Conservation (phyloP, 2,113 vertebrate genomes). For the Pipra filicauda region DNA sequence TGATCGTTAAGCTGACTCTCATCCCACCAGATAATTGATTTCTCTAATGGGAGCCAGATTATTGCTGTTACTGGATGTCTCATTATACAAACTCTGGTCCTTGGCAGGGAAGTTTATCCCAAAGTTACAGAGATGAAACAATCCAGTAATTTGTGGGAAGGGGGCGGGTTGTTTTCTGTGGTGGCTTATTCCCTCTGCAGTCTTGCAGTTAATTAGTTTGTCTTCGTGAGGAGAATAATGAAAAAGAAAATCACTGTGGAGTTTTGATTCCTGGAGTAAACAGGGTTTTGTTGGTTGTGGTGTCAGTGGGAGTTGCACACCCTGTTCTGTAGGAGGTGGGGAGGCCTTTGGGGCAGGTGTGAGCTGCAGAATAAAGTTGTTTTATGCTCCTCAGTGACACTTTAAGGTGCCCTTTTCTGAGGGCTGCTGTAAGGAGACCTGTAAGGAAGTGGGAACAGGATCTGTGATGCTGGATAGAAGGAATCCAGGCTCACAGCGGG, state of each 20-base stretch:
- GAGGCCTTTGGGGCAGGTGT: neutral
- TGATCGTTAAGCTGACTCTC: neutral
- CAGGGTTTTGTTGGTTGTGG: neutral
- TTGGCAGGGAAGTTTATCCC: neutral
- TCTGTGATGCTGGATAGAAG: neutral
- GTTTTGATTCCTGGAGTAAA: neutral
- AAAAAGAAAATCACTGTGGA: neutral
- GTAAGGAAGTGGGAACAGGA: neutral
- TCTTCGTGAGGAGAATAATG: neutral
- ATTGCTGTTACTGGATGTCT: neutral
- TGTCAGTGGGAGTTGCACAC: neutral
- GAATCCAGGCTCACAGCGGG: neutral
- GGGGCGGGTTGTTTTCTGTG: neutral
- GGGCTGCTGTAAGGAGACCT: neutral
- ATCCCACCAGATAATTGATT: neutral
- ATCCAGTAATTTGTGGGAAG: neutral
- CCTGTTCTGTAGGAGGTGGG: neutral
- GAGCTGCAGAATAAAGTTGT: neutral
- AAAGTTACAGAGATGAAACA: neutral
- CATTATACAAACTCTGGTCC: neutral
- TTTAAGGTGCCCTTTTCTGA: neutral
- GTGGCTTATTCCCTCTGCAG: neutral
- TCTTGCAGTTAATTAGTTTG: constrained; percentile 30
- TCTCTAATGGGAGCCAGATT: neutral
- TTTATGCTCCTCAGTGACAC: fast-evolving